A percentile compares a stretch with the other conserved stretches of the same genome.
Evolutionary conservation across 2,113 vertebrate genomes (phyloP).

Genomic region (Onychostoma macrolepis): DNA sequence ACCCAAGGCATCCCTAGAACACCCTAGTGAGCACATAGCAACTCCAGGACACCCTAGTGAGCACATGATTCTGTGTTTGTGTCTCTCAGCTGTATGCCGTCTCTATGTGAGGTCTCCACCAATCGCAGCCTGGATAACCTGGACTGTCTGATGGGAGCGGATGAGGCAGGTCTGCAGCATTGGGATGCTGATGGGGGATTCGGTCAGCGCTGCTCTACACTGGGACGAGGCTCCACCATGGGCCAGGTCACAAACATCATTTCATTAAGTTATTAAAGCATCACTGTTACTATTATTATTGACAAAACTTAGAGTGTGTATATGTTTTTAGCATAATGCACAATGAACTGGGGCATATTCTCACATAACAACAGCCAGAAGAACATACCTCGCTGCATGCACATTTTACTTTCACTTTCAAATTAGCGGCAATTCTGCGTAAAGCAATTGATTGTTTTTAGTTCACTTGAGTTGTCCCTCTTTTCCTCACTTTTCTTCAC

Average conservation of each 20-base stretch:
- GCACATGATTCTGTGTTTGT: neutral
- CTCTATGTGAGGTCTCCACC: constrained; percentile 76
- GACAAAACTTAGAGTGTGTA: neutral
- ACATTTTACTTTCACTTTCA: too few relatives aligned
- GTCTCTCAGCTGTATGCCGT: constrained; percentile 77
- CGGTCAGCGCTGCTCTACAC: constrained; percentile 85
- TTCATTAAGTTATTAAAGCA: neutral
- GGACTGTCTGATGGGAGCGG: constrained; percentile 87
- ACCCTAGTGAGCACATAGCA: too few relatives aligned
- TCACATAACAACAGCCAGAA: too few relatives aligned
- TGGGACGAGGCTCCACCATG: constrained; percentile 77
- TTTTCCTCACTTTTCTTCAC: too few relatives aligned
- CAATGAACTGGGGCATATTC: neutral
- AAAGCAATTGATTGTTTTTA: too few relatives aligned
- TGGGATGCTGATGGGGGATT: constrained; percentile 94
- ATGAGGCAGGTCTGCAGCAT: constrained; percentile 76
- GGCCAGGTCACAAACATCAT: constrained; percentile 84
- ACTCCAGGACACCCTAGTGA: too few relatives aligned
- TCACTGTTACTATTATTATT: neutral
- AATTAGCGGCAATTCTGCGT: too few relatives aligned
- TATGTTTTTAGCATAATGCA: neutral
- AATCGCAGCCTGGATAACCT: constrained; percentile 92
- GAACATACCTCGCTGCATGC: too few relatives aligned
- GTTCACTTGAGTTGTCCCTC: too few relatives aligned
- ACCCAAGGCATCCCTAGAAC: too few relatives aligned